Evolutionary conservation across 2,113 vertebrate species (phyloP).

Genomic region (Vulpes ferrilata): DNA sequence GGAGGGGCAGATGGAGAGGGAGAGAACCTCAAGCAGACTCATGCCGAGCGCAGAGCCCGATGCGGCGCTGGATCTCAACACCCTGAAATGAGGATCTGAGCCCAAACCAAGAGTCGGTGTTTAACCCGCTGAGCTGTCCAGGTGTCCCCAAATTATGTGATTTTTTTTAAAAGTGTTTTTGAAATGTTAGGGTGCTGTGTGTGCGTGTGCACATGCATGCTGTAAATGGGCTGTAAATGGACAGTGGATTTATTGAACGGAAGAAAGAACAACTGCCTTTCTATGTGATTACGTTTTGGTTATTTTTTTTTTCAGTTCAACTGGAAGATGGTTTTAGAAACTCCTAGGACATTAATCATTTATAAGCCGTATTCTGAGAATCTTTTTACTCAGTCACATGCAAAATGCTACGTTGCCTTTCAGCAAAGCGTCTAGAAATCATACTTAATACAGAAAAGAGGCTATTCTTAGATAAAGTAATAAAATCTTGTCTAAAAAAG

Average conservation of each 20-base stretch:
- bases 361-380: slow-evolving; percentile 28
- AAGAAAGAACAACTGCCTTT: not conserved
- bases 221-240: not conserved
- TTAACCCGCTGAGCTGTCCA: not conserved
- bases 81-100: not conserved
- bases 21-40: not conserved
- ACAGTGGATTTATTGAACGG: not conserved
- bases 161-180: not conserved
- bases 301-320: not conserved
- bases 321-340: slow-evolving; percentile 19
- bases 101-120: not conserved
- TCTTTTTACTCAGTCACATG: not conserved
- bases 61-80: not conserved
- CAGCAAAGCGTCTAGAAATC: slow-evolving; percentile 28
- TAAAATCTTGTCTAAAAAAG: slow-evolving; percentile 1
- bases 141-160: not conserved
- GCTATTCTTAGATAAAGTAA: not conserved
- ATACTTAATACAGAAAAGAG: slow-evolving; percentile 8
- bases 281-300: slow-evolving; percentile 20
- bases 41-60: not conserved
- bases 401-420: slow-evolving; percentile 52
- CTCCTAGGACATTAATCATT: not conserved
- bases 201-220: fast-evolving
- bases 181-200: not conserved
- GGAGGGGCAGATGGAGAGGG: not conserved